Evolutionary conservation across 1,140 invertebrate genomes (phyloP).

Genomic region (Drosophila ogumai): DNA sequence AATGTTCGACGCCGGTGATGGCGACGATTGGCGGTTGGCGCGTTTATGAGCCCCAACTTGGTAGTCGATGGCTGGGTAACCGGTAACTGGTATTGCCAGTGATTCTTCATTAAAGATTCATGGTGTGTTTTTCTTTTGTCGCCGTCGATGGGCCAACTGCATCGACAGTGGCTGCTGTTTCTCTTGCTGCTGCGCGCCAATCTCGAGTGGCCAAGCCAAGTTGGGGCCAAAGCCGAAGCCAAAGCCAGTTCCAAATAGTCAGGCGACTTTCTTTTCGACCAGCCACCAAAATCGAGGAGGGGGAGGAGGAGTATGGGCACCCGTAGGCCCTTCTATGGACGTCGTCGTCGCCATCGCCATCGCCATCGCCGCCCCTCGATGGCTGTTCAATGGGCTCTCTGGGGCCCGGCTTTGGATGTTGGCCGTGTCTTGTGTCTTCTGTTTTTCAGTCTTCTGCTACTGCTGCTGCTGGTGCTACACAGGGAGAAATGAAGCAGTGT

Average conservation of each 20-base stretch:
- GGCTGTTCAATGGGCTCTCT: constrained; percentile 47
- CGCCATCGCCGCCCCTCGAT: constrained; percentile 32
- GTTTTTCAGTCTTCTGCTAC: constrained; percentile 19
- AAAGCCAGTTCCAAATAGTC: constrained; percentile 54
- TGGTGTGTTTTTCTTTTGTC: constrained; percentile 78
- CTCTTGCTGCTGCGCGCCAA: constrained; percentile 65
- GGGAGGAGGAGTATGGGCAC: constrained; percentile 3
- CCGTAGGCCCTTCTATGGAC: constrained; percentile 47
- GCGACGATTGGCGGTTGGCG: constrained; percentile 52
- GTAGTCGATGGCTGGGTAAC: constrained; percentile 15
- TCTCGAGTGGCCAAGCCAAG: constrained; percentile 53
- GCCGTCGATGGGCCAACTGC: constrained; percentile 45
- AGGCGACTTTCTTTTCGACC: constrained; percentile 77
- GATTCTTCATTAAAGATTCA: constrained; percentile 84
- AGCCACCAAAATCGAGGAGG: constrained; percentile 58
- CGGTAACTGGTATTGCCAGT: constrained; percentile 15
- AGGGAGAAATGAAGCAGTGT: background rate
- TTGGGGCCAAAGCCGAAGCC: constrained; percentile 17
- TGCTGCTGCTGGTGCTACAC: constrained; percentile 12
- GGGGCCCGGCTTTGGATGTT: constrained; percentile 58
- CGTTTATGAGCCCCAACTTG: constrained; percentile 55
- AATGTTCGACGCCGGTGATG: constrained; percentile 57
- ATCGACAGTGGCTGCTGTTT: constrained; percentile 31
- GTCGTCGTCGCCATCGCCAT: constrained; percentile 9
- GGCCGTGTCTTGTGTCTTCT: constrained; percentile 38